Conservation (phyloP, 2,797 vertebrate genomes). For the Eurystomus glaucurus region DNA sequence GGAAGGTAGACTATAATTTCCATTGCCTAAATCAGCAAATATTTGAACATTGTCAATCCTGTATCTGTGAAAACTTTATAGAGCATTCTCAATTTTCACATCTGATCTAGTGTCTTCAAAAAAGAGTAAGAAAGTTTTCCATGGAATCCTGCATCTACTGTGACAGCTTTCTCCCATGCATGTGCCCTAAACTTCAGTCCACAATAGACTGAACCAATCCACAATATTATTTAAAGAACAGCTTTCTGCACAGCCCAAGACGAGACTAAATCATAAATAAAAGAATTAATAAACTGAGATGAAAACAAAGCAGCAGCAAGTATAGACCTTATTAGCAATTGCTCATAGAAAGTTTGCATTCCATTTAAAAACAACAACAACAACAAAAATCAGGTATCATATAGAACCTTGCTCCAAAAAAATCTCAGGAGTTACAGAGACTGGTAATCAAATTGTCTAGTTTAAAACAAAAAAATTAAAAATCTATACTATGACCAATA, state of each 20-base stretch:
- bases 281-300: background rate
- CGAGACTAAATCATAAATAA: background rate
- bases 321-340: background rate
- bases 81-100: background rate
- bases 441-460: background rate
- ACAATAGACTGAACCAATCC: background rate
- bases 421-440: background rate
- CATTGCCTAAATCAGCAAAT: background rate
- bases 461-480: background rate
- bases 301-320: background rate
- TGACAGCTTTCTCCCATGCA: background rate
- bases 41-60: background rate
- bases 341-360: background rate
- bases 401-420: background rate
- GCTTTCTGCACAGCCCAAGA: background rate
- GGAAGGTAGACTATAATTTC: background rate
- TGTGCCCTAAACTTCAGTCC: background rate
- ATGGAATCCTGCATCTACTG: background rate
- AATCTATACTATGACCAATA: background rate
- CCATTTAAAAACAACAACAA: background rate
- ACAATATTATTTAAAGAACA: background rate
- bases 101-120: background rate
- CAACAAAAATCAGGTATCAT: background rate
- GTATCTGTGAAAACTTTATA: background rate
- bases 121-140: background rate